Evolutionary conservation across 2,113 vertebrate species (phyloP), one percentile per base, ranked within the genome.

Genomic region (Elgaria multicarinata): DNA sequence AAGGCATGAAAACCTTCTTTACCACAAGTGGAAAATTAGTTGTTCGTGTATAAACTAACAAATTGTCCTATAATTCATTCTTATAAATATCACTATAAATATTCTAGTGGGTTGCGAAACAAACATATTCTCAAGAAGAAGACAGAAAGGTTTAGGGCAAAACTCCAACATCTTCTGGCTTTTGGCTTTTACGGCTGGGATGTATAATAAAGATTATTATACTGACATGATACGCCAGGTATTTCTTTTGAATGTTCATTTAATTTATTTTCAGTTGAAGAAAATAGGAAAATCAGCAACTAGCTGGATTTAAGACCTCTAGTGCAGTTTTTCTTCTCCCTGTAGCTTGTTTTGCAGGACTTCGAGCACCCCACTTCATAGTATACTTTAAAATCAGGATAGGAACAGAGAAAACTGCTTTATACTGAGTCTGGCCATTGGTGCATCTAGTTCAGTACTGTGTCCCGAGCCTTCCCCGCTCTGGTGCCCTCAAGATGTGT

Each of bases 1-100:
- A 0, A 80, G 5, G 50, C 46, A 31, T 87, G 10, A 36, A 76
- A 86, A 58, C 46, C 44, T 46, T 28, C 85, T 91, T 89, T 94
- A n/a, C 50, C 58, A 22, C n/a, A 92, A 50, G 6, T 84, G 71
- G 90, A 87, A 93, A 91, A 89, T 76, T 84, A 90, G 46, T 91
- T 90, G 77, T 79, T 93, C n/a, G 36, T 67, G 93, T 93, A 33
- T 92, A 71, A 84, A 42, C 80, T 92, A 77, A 85, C 86, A 93
- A 90, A 83, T 3, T 88, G 79, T 36, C 78, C 90, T 93, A 93
- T 95, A 83, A 89, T 93, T 91, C 12, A 31, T 95, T 91, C 93
- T 58, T 72, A 26, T 62, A 50, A 77, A 31, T 77, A 89, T 69
- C 42, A 90, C 87, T 89, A 66, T 92, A 96, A 92, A 87, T 89